Evolutionary conservation across 2,888 invertebrate genomes (phyloP).

Genomic region (Lottia gigantea): DNA sequence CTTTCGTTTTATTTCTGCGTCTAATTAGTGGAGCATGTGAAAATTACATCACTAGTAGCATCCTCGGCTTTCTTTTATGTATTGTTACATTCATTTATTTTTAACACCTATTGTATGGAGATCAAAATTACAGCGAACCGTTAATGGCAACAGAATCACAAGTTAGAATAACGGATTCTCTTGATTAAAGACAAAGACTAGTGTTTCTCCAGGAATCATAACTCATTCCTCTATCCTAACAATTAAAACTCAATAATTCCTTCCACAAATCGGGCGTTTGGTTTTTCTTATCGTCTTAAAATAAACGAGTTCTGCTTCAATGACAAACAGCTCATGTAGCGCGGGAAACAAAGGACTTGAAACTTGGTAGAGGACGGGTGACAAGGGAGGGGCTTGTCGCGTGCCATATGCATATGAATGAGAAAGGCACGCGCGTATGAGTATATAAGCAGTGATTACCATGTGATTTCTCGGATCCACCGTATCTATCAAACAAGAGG

Average conservation of each 20-base stretch:
- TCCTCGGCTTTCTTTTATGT: constrained; percentile 10
- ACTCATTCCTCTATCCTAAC: constrained; percentile 1
- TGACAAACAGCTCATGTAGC: constrained; percentile 8
- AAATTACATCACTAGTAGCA: constrained; percentile 15
- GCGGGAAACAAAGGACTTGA: constrained; percentile 18
- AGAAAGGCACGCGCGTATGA: constrained; percentile 9
- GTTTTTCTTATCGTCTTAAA: constrained; percentile 20
- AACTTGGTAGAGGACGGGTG: constrained; percentile 12
- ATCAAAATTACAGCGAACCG: not conserved
- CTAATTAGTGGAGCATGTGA: constrained; percentile 11
- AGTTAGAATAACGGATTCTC: constrained; percentile 1
- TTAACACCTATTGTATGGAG: constrained; percentile 14
- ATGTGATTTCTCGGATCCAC: constrained; percentile 6
- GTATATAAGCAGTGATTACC: not conserved
- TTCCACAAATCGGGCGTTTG: constrained; percentile 16
- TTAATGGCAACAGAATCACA: not conserved
- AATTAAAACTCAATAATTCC: constrained; percentile 16
- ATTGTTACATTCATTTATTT: constrained; percentile 23
- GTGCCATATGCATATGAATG: constrained; percentile 24
- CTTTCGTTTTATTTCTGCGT: not conserved
- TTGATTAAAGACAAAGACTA: not conserved
- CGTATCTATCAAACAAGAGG: not conserved
- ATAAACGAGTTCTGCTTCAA: constrained; percentile 8
- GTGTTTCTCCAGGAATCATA: not conserved
- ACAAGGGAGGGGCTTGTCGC: constrained; percentile 21